Percentiles rank a stretch among this genome's conserved stretches.
phyloP scores from a whole-genome alignment of 2,113 vertebrate species.

The Gymnobelideus leadbeateri region DNA sequence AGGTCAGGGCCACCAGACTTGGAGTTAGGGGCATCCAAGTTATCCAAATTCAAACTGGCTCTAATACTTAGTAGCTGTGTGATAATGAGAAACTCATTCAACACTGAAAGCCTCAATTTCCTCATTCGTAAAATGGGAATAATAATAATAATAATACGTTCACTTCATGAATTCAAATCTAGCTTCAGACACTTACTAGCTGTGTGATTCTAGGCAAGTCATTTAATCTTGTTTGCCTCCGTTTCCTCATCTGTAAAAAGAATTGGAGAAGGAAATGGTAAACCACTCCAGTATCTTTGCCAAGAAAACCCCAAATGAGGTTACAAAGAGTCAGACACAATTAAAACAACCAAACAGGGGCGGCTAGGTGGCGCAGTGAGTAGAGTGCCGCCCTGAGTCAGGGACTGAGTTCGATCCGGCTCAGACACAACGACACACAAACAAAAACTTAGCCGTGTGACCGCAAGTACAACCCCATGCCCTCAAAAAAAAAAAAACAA shows the following conservation, averaged over 20 bases:
- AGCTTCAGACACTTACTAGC: background rate
- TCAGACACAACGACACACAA: too few relatives aligned
- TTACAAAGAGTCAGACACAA: background rate
- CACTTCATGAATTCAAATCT: background rate
- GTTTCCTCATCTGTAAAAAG: background rate
- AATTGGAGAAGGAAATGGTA: background rate
- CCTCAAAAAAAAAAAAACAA: too few relatives aligned
- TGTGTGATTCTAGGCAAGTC: background rate
- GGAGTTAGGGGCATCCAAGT: background rate
- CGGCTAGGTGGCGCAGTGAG: too few relatives aligned
- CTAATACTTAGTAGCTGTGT: background rate
- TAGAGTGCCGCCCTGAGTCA: too few relatives aligned
- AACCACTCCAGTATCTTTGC: background rate
- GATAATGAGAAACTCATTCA: background rate
- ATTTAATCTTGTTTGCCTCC: background rate
- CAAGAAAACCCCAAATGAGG: background rate
- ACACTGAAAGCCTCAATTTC: background rate
- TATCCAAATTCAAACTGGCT: background rate
- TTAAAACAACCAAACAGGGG: background rate
- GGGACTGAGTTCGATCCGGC: too few relatives aligned
- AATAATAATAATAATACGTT: background rate
- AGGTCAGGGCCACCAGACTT: background rate
- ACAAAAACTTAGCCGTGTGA: too few relatives aligned
- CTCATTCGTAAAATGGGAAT: background rate
- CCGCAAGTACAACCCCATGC: too few relatives aligned